Conservation (phyloP, 2,113 vertebrate species). For the Lepidiolamprologus cunningtoni region DNA sequence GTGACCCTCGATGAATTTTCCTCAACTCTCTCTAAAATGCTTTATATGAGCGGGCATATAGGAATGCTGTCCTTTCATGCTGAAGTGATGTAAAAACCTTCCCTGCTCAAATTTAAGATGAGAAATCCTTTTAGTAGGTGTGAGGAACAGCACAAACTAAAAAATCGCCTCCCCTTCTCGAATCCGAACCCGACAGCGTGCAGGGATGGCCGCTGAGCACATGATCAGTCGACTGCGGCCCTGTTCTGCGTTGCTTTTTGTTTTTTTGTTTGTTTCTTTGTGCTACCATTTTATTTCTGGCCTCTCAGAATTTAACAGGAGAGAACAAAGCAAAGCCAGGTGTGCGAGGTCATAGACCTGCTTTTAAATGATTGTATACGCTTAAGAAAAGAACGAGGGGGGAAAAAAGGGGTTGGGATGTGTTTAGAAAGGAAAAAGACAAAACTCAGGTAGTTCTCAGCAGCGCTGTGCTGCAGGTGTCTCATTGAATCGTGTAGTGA, state of each 20-base stretch:
- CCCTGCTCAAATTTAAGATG: background rate
- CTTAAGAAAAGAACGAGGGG: constrained; percentile 51
- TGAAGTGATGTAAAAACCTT: background rate
- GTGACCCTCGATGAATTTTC: background rate
- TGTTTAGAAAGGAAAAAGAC: constrained; percentile 34
- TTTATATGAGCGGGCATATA: background rate
- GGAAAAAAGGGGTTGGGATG: constrained; percentile 8
- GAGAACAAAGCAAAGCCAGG: constrained; percentile 70
- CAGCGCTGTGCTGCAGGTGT: constrained; percentile 67
- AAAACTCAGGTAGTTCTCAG: constrained; percentile 86
- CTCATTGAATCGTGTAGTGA: constrained; percentile 77
- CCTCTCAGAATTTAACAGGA: constrained; percentile 66
- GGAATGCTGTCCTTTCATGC: background rate
- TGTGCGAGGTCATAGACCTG: constrained; percentile 84
- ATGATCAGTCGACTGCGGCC: constrained; percentile 72
- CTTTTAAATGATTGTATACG: constrained; percentile 87
- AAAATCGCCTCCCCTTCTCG: background rate
- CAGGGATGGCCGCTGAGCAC: constrained; percentile 35
- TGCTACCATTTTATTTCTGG: constrained; percentile 65
- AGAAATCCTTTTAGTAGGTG: background rate
- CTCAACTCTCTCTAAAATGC: background rate
- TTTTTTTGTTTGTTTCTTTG: background rate
- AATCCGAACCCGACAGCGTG: constrained; percentile 1
- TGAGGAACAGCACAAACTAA: background rate
- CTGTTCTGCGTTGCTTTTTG: constrained; percentile 25